A percentile compares a stretch with the other conserved stretches of the same genome.
Conservation (phyloP, 2,113 vertebrate genomes). For the Ivindomyrus marchei region DNA sequence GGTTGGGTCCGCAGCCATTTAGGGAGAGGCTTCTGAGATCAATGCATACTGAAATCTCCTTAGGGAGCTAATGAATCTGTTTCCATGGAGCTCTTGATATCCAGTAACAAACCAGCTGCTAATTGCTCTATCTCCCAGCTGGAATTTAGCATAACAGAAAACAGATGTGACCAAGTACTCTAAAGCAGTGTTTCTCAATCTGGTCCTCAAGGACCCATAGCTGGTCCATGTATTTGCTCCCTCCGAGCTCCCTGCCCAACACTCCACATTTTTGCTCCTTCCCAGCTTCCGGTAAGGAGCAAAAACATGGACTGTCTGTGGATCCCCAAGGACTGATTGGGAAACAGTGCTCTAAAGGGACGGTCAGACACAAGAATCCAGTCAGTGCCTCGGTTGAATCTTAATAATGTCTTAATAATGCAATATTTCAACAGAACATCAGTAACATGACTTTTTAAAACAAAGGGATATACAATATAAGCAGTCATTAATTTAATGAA, state of each 20-base stretch:
- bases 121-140: neutral
- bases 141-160: neutral
- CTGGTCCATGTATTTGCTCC: neutral
- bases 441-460: neutral
- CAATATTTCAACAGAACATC: neutral
- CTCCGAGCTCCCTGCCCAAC: neutral
- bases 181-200: neutral
- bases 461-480: neutral
- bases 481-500: neutral
- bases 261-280: neutral
- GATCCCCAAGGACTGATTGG: neutral
- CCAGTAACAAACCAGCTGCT: neutral
- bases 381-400: neutral
- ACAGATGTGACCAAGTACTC: neutral
- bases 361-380: neutral
- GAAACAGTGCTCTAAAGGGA: neutral
- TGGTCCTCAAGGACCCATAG: neutral
- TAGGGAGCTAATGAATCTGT: neutral
- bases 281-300: no score
- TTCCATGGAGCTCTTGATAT: neutral
- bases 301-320: neutral
- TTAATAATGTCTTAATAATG: neutral
- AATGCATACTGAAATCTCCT: neutral
- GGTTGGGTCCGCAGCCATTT: neutral
- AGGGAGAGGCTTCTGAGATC: neutral